Evolutionary conservation across 2,888 invertebrate species (phyloP), one percentile per base, ranked within the genome.

Genomic region (Electrophaes corylata): DNA sequence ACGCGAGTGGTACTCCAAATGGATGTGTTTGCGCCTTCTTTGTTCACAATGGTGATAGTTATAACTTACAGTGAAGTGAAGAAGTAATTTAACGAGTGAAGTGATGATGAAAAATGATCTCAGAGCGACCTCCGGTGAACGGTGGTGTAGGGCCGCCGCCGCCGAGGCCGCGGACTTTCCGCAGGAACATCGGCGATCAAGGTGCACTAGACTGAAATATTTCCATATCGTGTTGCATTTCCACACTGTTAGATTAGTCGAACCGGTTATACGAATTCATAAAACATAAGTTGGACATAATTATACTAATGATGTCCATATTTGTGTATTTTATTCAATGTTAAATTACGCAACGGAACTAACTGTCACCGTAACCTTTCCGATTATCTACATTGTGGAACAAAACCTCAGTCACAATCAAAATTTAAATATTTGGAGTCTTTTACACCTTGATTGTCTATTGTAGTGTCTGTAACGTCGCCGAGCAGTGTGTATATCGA

Each of bases 121-220:
- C 86, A 72, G 88, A 92, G 74, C 90, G 88, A 77, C 83, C 82
- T 71, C 81, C 80, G 74, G 79, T 81, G 80, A 84, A 83, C 69
- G 80, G 92, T 81, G 79, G 91, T 78, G 74, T 84, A 79, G 74
- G 87, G n/a, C 37, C 37, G 10, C 79, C 78, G 44, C 82, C 82
- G 65, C 84, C 87, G 70, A 86, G 89, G 80, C 90, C 90, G 62
- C 83, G 91, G 76, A 92, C 91, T 71, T 90, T 92, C 53, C 88
- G 93, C 69, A 85, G 92, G 75, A 92, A 93, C 76, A 92, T 93
- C 69, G 94, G 93, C 73, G 94, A 94, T 78, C 91, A 92, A 92
- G 92, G 92, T 92, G 83, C 79, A 80, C 68, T 75, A 78, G 73
- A 74, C 73, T 67, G 66, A 67, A 65, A 69, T 67, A 70, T 64